phyloP scores from a whole-genome alignment of 2,113 vertebrate species.

The Oophaga pumilio region DNA sequence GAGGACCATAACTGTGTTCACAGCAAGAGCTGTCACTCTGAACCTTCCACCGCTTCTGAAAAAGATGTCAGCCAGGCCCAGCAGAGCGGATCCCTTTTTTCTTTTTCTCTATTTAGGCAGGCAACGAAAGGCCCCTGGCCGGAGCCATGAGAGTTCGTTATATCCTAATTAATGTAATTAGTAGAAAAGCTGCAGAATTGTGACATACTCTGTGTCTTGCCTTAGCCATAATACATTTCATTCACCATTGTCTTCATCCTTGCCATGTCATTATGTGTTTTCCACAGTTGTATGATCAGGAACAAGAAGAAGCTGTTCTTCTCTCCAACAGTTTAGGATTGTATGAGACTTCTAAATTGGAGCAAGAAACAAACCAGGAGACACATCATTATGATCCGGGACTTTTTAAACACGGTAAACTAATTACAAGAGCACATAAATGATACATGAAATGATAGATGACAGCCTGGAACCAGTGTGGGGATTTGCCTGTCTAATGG shows the following conservation, averaged over 20 bases:
- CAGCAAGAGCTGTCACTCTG: neutral
- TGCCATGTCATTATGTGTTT: constrained; percentile 56
- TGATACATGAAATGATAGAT: constrained; percentile 19
- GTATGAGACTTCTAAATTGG: constrained; percentile 73
- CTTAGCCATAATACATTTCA: neutral
- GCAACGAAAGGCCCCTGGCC: neutral
- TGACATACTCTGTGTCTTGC: constrained; percentile 2
- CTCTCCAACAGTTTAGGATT: constrained; percentile 77
- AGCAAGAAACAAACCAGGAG: constrained; percentile 61
- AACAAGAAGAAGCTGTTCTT: constrained; percentile 69
- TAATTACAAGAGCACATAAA: neutral
- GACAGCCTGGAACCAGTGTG: neutral
- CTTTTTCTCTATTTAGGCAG: neutral
- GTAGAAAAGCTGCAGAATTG: neutral
- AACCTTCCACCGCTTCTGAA: neutral
- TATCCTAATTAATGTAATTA: constrained; percentile 14
- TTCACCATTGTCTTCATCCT: constrained; percentile 19
- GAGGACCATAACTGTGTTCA: neutral
- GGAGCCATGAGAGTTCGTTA: neutral
- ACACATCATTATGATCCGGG: constrained; percentile 62
- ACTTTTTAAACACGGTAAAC: constrained; percentile 72
- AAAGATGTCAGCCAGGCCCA: neutral
- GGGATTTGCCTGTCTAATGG: neutral
- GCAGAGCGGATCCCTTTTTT: neutral
- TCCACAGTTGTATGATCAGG: constrained; percentile 65